Evolutionary conservation across 2,113 vertebrate genomes (phyloP), one percentile per base, ranked within the genome.

Genomic region (Isurus oxyrinchus): DNA sequence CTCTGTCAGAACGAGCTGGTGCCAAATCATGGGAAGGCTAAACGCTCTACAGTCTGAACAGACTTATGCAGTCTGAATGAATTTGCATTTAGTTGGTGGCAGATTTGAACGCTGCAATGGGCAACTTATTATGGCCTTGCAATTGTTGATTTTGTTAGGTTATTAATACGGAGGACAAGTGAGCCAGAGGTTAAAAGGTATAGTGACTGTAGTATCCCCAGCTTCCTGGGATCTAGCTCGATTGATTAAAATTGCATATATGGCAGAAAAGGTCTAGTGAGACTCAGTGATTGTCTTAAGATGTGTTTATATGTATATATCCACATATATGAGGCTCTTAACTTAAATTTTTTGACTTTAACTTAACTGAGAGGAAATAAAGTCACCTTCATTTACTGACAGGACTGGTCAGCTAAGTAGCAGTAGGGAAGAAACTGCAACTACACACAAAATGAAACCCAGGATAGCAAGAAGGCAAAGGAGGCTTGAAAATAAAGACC

Each of bases 291-390:
- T 19, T 84, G 40, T 40, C 40, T 84, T 44, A 16, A 44, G 11
- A 31, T 0, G 8, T 76, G 1, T 35, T 76, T 49, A 49, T 49
- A 66, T 66, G 19, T 44, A 53, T 87, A 87, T 27, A 49, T 87
- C 44, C 35, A 49, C 44, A 49, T 23, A 7, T 44, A 3, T 66
- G 35, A 2, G 59, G 59, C 40, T 66, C 16, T 66, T n/a, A 16
- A 94, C 90, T 91, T 91, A 1, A 61, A 49, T 94, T 94, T 40
- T 94, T 94, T 94, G 59, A 84, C 81, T 84, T 44, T 84, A 23
- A 21, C n/a, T 94, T 44, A 19, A 94, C 35, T 35, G 16, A 63
- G 59, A 94, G 90, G 90, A 94, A 94, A 23, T 66, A 14, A 94
- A 94, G 59, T 40, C 40, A 84, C 57, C 57, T 93, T 93, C 13